These are phyloP conservation scores for Hypercompe scribonia DNA, from an alignment of 2,888 invertebrate species.

Conservation along the genomic window DNA sequence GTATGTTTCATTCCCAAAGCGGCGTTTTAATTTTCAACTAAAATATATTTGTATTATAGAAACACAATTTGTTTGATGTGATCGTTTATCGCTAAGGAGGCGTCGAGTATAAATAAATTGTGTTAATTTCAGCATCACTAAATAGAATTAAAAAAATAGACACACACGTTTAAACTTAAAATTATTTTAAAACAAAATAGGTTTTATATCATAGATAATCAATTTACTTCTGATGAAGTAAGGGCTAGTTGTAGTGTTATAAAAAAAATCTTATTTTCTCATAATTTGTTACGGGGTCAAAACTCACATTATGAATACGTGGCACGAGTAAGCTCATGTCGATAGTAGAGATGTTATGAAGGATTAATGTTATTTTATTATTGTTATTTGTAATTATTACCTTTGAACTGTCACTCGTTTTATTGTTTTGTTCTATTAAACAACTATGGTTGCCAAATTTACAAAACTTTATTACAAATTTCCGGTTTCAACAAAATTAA, in stretches of 20 bases:
- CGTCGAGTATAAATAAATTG: background rate
- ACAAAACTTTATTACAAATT: too few relatives aligned
- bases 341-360: background rate
- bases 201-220: background rate
- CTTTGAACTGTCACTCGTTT: background rate
- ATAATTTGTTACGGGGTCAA: background rate
- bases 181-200: background rate
- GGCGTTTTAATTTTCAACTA: background rate
- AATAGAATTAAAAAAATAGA: background rate
- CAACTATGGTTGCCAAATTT: too few relatives aligned
- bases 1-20: background rate
- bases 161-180: background rate
- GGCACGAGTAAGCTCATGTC: background rate
- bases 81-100: background rate
- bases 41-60: too few relatives aligned
- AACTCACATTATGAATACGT: background rate
- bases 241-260: background rate
- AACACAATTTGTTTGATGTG: background rate
- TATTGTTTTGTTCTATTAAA: background rate
- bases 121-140: background rate
- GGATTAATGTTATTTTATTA: too few relatives aligned
- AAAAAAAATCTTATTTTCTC: background rate
- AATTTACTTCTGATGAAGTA: background rate
- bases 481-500: too few relatives aligned
- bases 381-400: background rate